Evolutionary conservation across 2,113 vertebrate genomes (phyloP).

Genomic region (Oryctolagus cuniculus): mOryCun1.1 NC_091438.1:63499501-63500000

Average conservation of each 20-base stretch:
- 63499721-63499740: neutral
- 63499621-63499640: neutral
- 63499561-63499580: neutral
- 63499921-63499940: neutral
- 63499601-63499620: neutral
- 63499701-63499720: neutral
- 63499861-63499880: neutral
- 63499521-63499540: neutral
- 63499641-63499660: neutral
- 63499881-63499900: neutral
- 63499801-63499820: neutral
- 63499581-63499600: too few relatives aligned
- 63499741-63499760: neutral
- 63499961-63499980: slow-evolving; percentile 12
- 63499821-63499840: neutral
- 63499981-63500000: neutral
- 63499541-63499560: neutral
- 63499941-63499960: neutral
- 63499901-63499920: neutral
- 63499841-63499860: neutral
- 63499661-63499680: too few relatives aligned
- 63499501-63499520: neutral
- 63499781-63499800: neutral
- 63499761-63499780: neutral
- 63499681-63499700: too few relatives aligned